Evolutionary conservation across 2,888 invertebrate species (phyloP).

Genomic region (Onthophagus sagittarius): DNA sequence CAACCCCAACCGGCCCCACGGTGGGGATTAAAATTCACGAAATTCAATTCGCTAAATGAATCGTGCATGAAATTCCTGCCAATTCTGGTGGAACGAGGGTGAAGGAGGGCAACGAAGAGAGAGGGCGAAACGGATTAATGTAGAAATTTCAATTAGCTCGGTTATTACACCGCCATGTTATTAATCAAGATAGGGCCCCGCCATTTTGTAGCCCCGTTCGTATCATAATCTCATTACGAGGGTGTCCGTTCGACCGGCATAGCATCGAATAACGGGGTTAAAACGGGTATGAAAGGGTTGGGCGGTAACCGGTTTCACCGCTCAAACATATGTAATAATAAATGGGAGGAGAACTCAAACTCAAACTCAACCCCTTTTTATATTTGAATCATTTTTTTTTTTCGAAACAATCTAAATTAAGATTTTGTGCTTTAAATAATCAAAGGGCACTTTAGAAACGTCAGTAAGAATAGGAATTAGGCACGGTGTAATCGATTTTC

Average conservation of each 20-base stretch:
- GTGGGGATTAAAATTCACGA: slow-evolving; percentile 37
- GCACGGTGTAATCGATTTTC: neutral
- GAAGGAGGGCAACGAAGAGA: slow-evolving; percentile 21
- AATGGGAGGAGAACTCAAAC: neutral
- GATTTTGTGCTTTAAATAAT: too few species aligned
- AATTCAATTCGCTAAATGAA: slow-evolving; percentile 46
- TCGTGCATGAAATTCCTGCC: slow-evolving; percentile 41
- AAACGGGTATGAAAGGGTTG: neutral
- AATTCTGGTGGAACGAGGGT: slow-evolving; percentile 42
- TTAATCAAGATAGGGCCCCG: slow-evolving; percentile 36
- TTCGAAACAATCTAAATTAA: neutral
- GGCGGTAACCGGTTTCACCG: neutral
- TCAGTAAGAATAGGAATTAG: neutral
- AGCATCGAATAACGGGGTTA: neutral
- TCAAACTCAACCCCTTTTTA: neutral
- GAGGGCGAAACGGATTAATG: neutral
- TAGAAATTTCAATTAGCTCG: neutral
- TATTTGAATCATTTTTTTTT: neutral
- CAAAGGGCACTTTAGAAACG: neutral
- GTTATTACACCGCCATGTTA: slow-evolving; percentile 22
- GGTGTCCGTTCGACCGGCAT: slow-evolving; percentile 39
- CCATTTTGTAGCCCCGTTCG: slow-evolving; percentile 48
- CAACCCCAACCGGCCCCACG: neutral
- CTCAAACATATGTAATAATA: neutral
- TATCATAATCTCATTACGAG: slow-evolving; percentile 51